These are phyloP conservation scores for Amblyraja radiata DNA, from an alignment of 2,797 vertebrate species.

Conservation along the genomic window DNA sequence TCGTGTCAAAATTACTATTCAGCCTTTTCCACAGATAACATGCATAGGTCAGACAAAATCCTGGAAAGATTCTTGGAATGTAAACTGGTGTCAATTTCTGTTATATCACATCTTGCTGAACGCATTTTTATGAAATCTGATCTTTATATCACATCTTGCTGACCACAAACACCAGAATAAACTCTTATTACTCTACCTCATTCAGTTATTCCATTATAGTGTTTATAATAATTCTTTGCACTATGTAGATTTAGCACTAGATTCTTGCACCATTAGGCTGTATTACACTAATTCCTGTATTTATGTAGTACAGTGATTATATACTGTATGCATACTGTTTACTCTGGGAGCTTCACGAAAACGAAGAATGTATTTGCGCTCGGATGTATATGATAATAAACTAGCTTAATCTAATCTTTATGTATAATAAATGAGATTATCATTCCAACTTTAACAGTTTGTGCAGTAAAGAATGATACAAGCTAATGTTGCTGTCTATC, in stretches of 20 bases:
- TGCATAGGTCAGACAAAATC: background rate
- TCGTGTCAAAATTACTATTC: background rate
- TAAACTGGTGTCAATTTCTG: too few relatives aligned
- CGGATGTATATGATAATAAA: too few relatives aligned
- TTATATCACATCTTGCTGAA: background rate
- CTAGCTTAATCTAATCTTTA: background rate
- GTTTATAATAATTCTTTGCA: too few relatives aligned
- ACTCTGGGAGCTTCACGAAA: too few relatives aligned
- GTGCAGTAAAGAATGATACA: background rate
- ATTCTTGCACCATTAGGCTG: too few relatives aligned
- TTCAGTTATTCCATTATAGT: too few relatives aligned
- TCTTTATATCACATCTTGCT: too few relatives aligned
- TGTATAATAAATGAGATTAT: background rate
- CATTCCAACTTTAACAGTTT: background rate
- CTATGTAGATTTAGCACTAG: too few relatives aligned
- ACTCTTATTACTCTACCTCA: background rate
- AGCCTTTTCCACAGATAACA: background rate
- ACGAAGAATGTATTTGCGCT: too few relatives aligned
- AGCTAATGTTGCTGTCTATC: background rate
- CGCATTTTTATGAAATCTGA: background rate
- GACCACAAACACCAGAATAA: background rate
- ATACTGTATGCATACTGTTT: too few relatives aligned
- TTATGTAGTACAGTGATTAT: too few relatives aligned
- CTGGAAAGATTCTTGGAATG: background rate
- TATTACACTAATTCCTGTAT: too few relatives aligned